Evolutionary conservation across 2,113 vertebrate species (phyloP).

Genomic region (Pagrus major): DNA sequence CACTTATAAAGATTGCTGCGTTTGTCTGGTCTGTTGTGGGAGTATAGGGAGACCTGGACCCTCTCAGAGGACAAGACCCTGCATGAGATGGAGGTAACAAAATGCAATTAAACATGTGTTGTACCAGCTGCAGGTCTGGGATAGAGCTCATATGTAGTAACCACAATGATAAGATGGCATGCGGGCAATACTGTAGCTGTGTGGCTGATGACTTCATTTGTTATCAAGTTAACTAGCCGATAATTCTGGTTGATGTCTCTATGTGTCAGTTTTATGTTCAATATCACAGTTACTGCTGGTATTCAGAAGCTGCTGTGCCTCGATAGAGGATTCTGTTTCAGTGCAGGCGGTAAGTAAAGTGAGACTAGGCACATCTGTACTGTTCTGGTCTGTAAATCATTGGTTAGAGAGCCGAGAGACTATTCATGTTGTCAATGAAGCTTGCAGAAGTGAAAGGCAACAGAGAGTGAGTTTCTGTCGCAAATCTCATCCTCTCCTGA

Average conservation of each 20-base stretch:
- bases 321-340: slow-evolving; percentile 37
- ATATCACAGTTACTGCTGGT: slow-evolving; percentile 1
- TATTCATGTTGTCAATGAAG: slow-evolving; percentile 79
- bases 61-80: slow-evolving; percentile 61
- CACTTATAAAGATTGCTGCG: slow-evolving; percentile 71
- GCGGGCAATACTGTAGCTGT: slow-evolving; percentile 2
- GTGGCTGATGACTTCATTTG: not conserved
- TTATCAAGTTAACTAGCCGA: slow-evolving; percentile 7
- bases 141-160: slow-evolving; percentile 31
- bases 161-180: slow-evolving; percentile 2
- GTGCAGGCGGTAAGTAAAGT: slow-evolving; percentile 44
- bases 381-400: slow-evolving; percentile 69
- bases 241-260: slow-evolving; percentile 1
- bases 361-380: slow-evolving; percentile 52
- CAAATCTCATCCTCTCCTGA: slow-evolving; percentile 78
- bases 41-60: slow-evolving; percentile 43
- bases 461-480: slow-evolving; percentile 72
- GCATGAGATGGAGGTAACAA: slow-evolving; percentile 51
- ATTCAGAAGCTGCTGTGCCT: slow-evolving; percentile 4
- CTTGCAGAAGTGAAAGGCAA: slow-evolving; percentile 72
- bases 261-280: slow-evolving; percentile 9
- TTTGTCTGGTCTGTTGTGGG: slow-evolving; percentile 57
- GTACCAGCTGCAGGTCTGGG: slow-evolving; percentile 39
- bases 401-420: slow-evolving; percentile 67
- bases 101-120: slow-evolving; percentile 64